Evolutionary conservation across 2,797 vertebrate genomes (phyloP), one percentile per base, ranked within the genome.

Genomic region (Spheniscus humboldti): DNA sequence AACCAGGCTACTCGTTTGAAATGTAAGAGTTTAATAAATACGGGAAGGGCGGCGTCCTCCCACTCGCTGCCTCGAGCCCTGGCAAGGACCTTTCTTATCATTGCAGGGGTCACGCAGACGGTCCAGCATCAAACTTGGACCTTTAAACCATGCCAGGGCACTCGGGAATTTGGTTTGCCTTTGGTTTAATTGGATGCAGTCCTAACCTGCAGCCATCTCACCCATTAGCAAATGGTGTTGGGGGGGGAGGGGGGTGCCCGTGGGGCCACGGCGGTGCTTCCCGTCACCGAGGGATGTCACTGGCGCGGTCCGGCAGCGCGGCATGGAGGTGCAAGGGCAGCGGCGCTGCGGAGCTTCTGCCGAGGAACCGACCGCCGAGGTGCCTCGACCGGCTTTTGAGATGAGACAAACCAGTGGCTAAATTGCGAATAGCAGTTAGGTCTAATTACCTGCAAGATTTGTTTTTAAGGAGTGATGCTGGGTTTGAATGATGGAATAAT

Each of bases 261-360:
- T 13, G 47, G 66, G 28, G 18, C 22, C 62, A 24, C 28, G 31
- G 1, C 1, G 9, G 39, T n/a, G 39, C 41, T 66, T 33, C 47
- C 39, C 30, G 1, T 35, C n/a, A 11, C 64, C 8, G 0, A 27
- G 31, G 23, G 74, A 3, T 1, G 3, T 35, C 33, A 4, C 56
- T 6, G 3, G 35, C 4, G 0, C 7, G 17, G 56, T 18, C 63
- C 3, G 2, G 27, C 52, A 9, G 25, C 1, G 4, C 1, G 4
- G 18, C 2, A 2, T 27, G 25, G 35, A 37, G 37, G 28, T 14
- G 23, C 69, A 3, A 24, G 47, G n/a, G 18, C 41, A 31, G 39
- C 11, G 6, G n/a, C 22, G 24, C 48, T 2, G 2, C 10, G 22
- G 39, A n/a, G 59, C 2, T 45, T 76, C 24, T 45, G 27, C 53